These are phyloP conservation scores for Coreoperca whiteheadi DNA, from an alignment of 2,113 vertebrate species.

Conservation along the genomic window DNA sequence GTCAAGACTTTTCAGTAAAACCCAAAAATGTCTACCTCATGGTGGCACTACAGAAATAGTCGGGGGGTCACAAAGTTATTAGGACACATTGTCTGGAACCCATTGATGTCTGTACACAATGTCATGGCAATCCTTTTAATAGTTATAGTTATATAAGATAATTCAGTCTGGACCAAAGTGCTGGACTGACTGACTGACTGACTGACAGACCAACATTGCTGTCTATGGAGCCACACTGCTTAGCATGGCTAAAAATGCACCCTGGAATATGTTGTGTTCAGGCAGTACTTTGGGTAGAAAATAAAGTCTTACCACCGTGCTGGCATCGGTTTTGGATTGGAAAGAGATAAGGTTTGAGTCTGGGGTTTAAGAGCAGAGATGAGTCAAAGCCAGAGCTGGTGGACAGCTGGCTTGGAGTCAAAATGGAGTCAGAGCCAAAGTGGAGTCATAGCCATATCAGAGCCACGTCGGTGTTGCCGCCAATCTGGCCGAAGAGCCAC, in stretches of 20 bases:
- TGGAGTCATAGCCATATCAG: constrained; percentile 57
- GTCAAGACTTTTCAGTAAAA: not conserved
- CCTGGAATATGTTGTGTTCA: not conserved
- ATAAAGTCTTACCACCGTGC: constrained; percentile 22
- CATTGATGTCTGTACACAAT: not conserved
- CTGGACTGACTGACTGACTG: not conserved
- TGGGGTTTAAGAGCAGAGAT: constrained; percentile 54
- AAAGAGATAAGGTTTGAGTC: constrained; percentile 18
- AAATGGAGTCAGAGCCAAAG: constrained; percentile 38
- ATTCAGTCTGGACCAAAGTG: not conserved
- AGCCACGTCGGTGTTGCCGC: constrained; percentile 29
- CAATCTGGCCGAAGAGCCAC: constrained; percentile 52
- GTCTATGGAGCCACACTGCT: not conserved
- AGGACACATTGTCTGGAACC: not conserved
- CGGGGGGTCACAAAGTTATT: not conserved
- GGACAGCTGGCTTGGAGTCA: constrained; percentile 53
- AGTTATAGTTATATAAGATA: constrained; percentile 16
- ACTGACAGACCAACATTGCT: not conserved
- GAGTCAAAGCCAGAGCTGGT: constrained; percentile 51
- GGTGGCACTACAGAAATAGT: not conserved
- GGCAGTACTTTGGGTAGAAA: constrained; percentile 19
- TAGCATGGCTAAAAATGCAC: not conserved
- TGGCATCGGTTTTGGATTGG: constrained; percentile 25
- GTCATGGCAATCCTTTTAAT: not conserved
- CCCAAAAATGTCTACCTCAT: not conserved